phyloP scores from a whole-genome alignment of 2,888 invertebrate species.

The Lobophora halterata region DNA sequence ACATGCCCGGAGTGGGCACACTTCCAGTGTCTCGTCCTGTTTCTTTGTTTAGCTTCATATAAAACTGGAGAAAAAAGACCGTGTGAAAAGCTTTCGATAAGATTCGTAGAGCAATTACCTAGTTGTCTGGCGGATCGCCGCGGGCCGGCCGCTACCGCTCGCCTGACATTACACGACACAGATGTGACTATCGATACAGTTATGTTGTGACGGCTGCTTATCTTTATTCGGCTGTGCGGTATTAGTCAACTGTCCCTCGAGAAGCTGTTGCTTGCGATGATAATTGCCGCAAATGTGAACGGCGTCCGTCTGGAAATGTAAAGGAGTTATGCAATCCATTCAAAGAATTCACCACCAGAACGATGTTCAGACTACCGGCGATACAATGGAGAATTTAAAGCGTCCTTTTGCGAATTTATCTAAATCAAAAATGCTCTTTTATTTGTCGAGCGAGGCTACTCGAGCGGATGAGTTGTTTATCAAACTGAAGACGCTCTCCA shows the following conservation, averaged over 20 bases:
- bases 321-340: slow-evolving; percentile 51
- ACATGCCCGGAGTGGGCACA: slow-evolving; percentile 70
- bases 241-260: slow-evolving; percentile 41
- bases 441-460: slow-evolving; percentile 37
- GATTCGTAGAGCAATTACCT: slow-evolving; percentile 63
- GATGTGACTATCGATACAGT: slow-evolving; percentile 72
- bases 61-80: slow-evolving; percentile 44
- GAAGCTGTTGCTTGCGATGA: slow-evolving; percentile 41
- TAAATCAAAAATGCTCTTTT: slow-evolving; percentile 35
- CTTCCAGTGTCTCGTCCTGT: slow-evolving; percentile 56
- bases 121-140: slow-evolving; percentile 45
- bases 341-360: slow-evolving; percentile 41
- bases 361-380: slow-evolving; percentile 45
- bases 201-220: slow-evolving; percentile 69
- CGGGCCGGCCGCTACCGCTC: slow-evolving; percentile 55
- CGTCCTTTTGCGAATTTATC: slow-evolving; percentile 44
- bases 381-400: slow-evolving; percentile 54
- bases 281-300: slow-evolving; percentile 58
- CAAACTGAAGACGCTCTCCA: slow-evolving; percentile 53
- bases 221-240: slow-evolving; percentile 54
- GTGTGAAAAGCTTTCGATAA: slow-evolving; percentile 69
- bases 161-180: slow-evolving; percentile 59
- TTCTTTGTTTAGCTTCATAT: slow-evolving; percentile 50
- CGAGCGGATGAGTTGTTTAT: slow-evolving; percentile 58
- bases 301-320: slow-evolving; percentile 43